Base-by-base conservation (phyloP, 2,888 invertebrate species). In the Panopea generosa region DNA sequence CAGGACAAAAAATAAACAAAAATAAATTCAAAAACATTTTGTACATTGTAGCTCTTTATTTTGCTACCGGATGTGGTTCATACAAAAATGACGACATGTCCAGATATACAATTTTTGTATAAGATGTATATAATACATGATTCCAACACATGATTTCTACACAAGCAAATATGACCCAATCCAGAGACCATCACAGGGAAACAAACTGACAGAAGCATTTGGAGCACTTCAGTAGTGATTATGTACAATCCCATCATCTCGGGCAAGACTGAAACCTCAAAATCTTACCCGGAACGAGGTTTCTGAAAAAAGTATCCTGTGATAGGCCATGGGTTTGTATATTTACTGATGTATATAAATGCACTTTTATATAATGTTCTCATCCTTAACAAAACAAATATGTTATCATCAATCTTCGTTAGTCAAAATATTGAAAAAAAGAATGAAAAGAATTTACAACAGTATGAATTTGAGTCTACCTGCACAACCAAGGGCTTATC, bases 71-170 rank as follows among this genome's bases (percentile, higher is more conserved):
- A 62, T 76, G 67, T 67, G 66, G 70, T 71, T 71, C 67, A 62
- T 76, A 71, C 67, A 71, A 71, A 71, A 68, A 66, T 67, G 71
- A 67, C 66, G 57, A 76, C 57, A 50, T 63, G 49, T 61, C 50
- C 29, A 62, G 50, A 57, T 73, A 62, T 62, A 73, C 57, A 63
- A 50, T 63, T 29, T 43, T 57, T 57, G 33, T 57, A 45, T 45
- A 45, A 18, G 45, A 45, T 45, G 45, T 45, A 20, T 50, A n/a
- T n/a, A n/a, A n/a, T n/a, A 43, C 33, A 33, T 61, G 61, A 61
- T 52, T 50, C 38, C 24, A 62, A 52, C 20, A 50, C 62, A 62
- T 62, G 62, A 62, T 60, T 20, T 11, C 47, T 29, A 16, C 20
- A 18, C 16, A 47, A 29, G 27, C 29, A 59, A 45, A 59, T 45